Evolutionary conservation across 2,888 invertebrate species (phyloP), one percentile per base, ranked within the genome.

Genomic region (Macaria notata): DNA sequence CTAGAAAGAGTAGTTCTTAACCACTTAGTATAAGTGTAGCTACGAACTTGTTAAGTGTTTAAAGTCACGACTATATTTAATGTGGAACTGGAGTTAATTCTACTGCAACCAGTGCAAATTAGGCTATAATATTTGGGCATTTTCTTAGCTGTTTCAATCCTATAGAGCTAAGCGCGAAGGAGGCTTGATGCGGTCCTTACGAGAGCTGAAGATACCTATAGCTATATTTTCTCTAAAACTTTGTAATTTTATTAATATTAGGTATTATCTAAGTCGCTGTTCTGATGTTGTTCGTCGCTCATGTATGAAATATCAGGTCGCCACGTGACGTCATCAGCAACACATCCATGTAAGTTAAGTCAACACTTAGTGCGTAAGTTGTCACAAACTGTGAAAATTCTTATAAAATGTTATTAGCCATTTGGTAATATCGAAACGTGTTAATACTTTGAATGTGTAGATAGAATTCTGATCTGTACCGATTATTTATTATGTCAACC

Each of bases 1-100:
- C 59, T 63, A 63, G 64, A 46, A 9, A 9, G 47, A 49, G 43
- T 56, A 57, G 63, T 50, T 55, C 39, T 49, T 8, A 39, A 46
- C 49, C 39, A 39, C 31, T 39, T 56, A 56, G 50, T 31, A 39
- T 38, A 7, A 46, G 48, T 41, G 56, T 50, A 50, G 33, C 38
- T 39, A 47, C 43, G 29, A 38, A 56, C 36, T 52, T 41, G 44
- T 39, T 9, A 31, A 43, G 29, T 42, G 9, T 31, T 55, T 33
- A 33, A 39, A 31, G 33, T 46, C n/a, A 36, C 31, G 46, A 9
- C 46, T 46, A 46, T 46, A 30, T 42, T 45, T 9, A 45, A 41
- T 45, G 31, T 49, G 45, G 46, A 4, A 31, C 46, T 57, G 52
- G 46, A 31, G 33, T 47, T 19, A 48, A 49, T 49, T 57, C 41